Evolutionary conservation across 30 jellyfish, hydroid and myxozoan genomes (phyloP), one percentile per base, ranked within the genome.

Genomic region (Hydractinia echinata): DNA sequence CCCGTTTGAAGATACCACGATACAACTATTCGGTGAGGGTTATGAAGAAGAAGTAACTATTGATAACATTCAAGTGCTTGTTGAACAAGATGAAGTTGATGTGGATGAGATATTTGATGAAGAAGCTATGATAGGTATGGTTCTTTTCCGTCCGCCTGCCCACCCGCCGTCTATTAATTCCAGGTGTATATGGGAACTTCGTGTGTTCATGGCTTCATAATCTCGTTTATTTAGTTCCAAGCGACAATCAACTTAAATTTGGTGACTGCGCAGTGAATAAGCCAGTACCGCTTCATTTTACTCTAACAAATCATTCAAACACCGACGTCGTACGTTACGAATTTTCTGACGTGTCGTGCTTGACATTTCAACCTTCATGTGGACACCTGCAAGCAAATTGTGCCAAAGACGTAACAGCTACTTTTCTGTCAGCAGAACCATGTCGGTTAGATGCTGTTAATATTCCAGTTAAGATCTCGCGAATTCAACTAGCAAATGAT

Each of bases 321-420:
- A 79, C 64, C 51, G 97, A 90, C 70, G 67, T 76, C 61, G 62
- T 90, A 14, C 94, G 97, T 11, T 90, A 85, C 64, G 52, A 74
- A 14, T 90, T 95, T 95, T 85, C 76, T 54, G 82, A 95, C 60
- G 86, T 86, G 19, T 94, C 95, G 7, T 87, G 67, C 44, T 58
- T 90, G 55, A 85, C 89, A 11, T 90, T 90, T 61, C 68, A 89
- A n/a, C 97, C 97, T 5, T 79, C 83, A 64, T 61, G 83, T 20
- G 97, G 96, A 13, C 97, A 90, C 67, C 58, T 90, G 80, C 84
- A 81, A 61, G 96, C 97, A 16, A 85, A 86, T 79, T 90, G 97
- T 82, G 93, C 97, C 4, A 85, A 86, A 73, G 97, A 90, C 53
- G 67, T 90, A 48, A 81, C 83, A 56, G 97, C 83, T 50, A 66